Conservation (phyloP, 2,888 invertebrate species). For the Aspidiotus destructor region DNA sequence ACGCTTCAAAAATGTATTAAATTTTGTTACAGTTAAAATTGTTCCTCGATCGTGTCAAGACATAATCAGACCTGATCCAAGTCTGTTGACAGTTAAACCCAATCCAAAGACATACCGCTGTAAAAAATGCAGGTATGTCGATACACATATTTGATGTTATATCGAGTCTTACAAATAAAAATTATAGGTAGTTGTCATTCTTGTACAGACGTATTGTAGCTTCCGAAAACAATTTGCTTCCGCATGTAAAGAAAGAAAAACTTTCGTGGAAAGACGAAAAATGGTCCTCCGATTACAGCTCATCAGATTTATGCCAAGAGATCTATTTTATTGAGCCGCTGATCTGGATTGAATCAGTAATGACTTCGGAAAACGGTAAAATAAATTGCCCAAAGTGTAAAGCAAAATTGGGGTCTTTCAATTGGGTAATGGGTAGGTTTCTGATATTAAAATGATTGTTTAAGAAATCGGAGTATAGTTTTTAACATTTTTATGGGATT, state of each 20-base stretch:
- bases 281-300: conserved; percentile 38
- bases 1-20: no score
- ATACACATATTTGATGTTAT: neutral
- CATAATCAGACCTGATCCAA: conserved; percentile 71
- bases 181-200: neutral
- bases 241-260: conserved; percentile 53
- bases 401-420: conserved; percentile 78
- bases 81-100: conserved; percentile 60
- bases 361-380: conserved; percentile 65
- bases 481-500: conserved; percentile 37
- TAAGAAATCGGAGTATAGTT: conserved; percentile 4
- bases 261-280: conserved; percentile 45
- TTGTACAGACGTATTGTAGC: conserved; percentile 60
- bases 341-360: conserved; percentile 72
- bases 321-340: conserved; percentile 83
- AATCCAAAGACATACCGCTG: conserved; percentile 78
- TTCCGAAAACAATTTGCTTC: conserved; percentile 64
- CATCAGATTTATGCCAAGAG: conserved; percentile 51
- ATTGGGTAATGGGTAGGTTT: conserved; percentile 69
- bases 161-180: neutral
- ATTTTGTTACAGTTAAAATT: conserved; percentile 54
- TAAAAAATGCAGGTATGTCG: conserved; percentile 56
- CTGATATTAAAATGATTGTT: neutral
- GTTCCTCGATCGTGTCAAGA: conserved; percentile 67
- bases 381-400: conserved; percentile 75